These are phyloP conservation scores for Cataglyphis cursor DNA, from an alignment of 2,888 invertebrate species.

Conservation along the genomic window DNA sequence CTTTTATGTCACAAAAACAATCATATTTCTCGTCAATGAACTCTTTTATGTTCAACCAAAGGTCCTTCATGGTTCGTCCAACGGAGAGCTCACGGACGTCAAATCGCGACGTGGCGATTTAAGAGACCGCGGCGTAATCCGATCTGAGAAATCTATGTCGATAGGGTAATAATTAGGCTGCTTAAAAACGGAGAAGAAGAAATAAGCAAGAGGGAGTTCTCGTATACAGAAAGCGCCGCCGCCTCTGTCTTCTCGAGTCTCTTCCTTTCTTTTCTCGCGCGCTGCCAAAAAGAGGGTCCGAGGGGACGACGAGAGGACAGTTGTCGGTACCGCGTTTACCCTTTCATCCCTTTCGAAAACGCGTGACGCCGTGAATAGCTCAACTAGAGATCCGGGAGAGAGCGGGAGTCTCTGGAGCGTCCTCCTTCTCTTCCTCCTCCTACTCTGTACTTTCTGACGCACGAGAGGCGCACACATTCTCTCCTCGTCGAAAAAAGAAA, in stretches of 20 bases:
- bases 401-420: conserved; percentile 53
- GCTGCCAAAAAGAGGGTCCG: conserved; percentile 63
- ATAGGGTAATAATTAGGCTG: conserved; percentile 84
- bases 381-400: conserved; percentile 69
- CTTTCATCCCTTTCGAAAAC: conserved; percentile 77
- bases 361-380: conserved; percentile 75
- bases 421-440: conserved; percentile 18
- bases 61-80: not conserved
- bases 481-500: not conserved
- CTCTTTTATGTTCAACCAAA: not conserved
- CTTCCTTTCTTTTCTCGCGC: conserved; percentile 50
- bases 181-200: conserved; percentile 64
- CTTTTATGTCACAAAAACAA: not conserved
- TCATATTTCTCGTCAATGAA: not conserved
- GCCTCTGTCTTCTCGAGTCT: conserved; percentile 64
- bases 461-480: conserved; percentile 59
- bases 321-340: conserved; percentile 63
- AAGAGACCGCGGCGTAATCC: conserved; percentile 73
- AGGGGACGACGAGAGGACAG: conserved; percentile 50
- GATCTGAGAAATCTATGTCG: conserved; percentile 79
- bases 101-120: conserved; percentile 29
- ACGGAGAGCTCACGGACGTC: not conserved
- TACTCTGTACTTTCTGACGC: conserved; percentile 56
- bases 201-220: conserved; percentile 8
- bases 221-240: conserved; percentile 58